phyloP scores from a whole-genome alignment of 1,140 invertebrate genomes.

The Theocolax elegans region DNA sequence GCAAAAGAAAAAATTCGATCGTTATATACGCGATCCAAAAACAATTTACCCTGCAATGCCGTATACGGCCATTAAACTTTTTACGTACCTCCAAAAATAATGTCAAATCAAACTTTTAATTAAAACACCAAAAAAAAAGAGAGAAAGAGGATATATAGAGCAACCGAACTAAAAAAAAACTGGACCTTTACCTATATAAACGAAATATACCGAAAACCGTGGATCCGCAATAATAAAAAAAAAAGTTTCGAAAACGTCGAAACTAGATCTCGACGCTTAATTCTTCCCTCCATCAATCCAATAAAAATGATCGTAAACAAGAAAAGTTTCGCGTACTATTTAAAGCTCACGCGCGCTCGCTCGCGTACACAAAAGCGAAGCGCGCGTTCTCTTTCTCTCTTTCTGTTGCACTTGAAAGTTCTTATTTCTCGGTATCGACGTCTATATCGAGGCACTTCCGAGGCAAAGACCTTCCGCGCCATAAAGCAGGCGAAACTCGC shows the following conservation, averaged over 20 bases:
- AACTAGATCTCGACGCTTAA: not conserved
- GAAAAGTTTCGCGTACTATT: slow-evolving; percentile 14
- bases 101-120: slow-evolving; percentile 18
- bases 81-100: not conserved
- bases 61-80: no score
- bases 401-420: no score
- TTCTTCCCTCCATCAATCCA: not conserved
- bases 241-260: slow-evolving; percentile 3
- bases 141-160: not conserved
- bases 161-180: not conserved
- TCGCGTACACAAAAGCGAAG: no score
- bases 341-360: no score
- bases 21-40: no score
- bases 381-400: no score
- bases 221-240: not conserved
- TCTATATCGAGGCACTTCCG: slow-evolving; percentile 5
- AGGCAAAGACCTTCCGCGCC: slow-evolving; percentile 8
- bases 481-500: slow-evolving; percentile 16
- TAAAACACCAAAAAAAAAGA: not conserved
- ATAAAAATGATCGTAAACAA: slow-evolving; percentile 26
- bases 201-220: not conserved
- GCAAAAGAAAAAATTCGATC: no score
- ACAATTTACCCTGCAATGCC: no score
- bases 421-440: slow-evolving; percentile 16
- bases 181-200: not conserved